Evolutionary conservation across 2,888 invertebrate genomes (phyloP), one percentile per base, ranked within the genome.

Genomic region (Romanomermis culicivorax): DNA sequence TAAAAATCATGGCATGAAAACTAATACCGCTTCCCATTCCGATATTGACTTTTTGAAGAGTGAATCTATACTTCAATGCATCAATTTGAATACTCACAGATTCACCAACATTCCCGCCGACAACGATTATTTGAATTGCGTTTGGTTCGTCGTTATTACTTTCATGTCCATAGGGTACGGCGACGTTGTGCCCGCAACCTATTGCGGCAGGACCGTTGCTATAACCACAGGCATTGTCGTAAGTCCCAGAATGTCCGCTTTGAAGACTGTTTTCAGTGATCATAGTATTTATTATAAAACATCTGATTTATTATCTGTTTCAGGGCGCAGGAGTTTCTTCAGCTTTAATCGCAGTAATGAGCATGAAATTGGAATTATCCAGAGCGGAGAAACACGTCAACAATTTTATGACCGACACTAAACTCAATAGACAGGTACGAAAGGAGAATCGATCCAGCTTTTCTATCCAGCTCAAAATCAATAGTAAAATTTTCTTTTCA

Each of bases 381-480:
- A 79, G 95, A 76, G 97, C 97, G 65, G 97, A 99, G 77, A 99
- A 97, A 77, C 97, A 97, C 78, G 97, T 97, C 70, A 97, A 97
- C 77, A 97, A 97, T 79, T 97, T 97, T 76, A 97, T 97, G 95
- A 95, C 97, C 88, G 97, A 99, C 76, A 95, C 95, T 70, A 95
- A 97, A 77, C 80, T 95, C 74, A 91, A 91, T 66, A 95, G 97
- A 79, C 79, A 89, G 80, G 93, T 93, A 80, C 80, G 81, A 58
- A 36, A 7, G 17, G 7, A 36, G 17, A 36, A 36, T n/a, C n/a
- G n/a, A n/a, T n/a, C n/a, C n/a, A n/a, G n/a, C n/a, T n/a, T n/a
- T n/a, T n/a, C n/a, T n/a, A n/a, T n/a, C n/a, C n/a, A n/a, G n/a
- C n/a, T n/a, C n/a, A n/a, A n/a, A n/a, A n/a, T n/a, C n/a, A n/a